These are phyloP conservation scores for Agrochola litura DNA, from an alignment of 2,888 invertebrate genomes.

Conservation along the genomic window DNA sequence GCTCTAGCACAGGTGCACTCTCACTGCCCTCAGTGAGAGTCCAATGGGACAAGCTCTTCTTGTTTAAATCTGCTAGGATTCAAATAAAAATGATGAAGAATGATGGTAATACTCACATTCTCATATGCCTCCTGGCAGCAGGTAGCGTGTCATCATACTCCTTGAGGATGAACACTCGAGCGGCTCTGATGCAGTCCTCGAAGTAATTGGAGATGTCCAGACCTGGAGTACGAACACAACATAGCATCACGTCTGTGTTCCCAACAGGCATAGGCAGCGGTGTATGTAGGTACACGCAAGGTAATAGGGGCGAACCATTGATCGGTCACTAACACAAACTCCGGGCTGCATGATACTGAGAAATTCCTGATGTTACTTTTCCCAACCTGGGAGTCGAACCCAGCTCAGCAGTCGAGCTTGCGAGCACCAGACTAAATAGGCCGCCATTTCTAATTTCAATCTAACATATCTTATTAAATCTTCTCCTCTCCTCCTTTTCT, in stretches of 20 bases:
- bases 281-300: not conserved
- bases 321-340: not conserved
- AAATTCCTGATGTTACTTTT: not conserved
- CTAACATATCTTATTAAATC: no score
- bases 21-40: no score
- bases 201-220: conserved; percentile 95
- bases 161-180: conserved; percentile 95
- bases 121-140: conserved; percentile 94
- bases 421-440: not conserved
- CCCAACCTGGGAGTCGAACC: not conserved
- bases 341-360: not conserved
- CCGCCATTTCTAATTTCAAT: no score
- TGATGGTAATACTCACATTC: conserved; percentile 90
- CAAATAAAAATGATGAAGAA: not conserved
- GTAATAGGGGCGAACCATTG: not conserved
- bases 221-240: conserved; percentile 76
- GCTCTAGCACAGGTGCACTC: no score
- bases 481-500: no score
- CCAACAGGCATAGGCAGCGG: no score
- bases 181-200: conserved; percentile 94
- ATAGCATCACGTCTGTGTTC: not conserved
- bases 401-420: not conserved
- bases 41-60: not conserved
- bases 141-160: conserved; percentile 95
- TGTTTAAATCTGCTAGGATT: not conserved